Conservation (phyloP, 1,140 invertebrate genomes). For the Drosophila sp. region DNA sequence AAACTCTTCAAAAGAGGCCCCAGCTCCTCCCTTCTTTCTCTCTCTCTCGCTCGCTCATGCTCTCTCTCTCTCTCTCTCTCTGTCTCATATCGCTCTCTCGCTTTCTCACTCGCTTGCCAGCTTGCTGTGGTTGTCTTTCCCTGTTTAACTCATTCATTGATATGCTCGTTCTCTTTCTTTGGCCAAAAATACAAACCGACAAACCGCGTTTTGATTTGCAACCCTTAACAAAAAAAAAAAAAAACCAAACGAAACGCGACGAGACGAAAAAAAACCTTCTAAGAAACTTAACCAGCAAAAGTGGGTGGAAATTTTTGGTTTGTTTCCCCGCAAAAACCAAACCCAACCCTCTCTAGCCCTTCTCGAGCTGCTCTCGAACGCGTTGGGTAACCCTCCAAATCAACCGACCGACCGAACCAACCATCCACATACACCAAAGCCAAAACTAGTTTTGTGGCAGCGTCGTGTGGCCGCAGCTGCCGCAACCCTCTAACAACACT, state of each 20-base stretch:
- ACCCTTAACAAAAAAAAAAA: constrained; percentile 65
- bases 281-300: constrained; percentile 70
- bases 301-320: constrained; percentile 76
- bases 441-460: constrained; percentile 76
- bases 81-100: background rate
- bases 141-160: constrained; percentile 21
- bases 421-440: constrained; percentile 58
- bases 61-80: background rate
- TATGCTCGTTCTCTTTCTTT: constrained; percentile 37
- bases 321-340: constrained; percentile 16
- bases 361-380: background rate
- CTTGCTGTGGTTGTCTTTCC: constrained; percentile 14
- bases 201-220: constrained; percentile 82
- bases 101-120: constrained; percentile 18
- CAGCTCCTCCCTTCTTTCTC: background rate
- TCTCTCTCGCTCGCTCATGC: constrained; percentile 5
- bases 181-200: constrained; percentile 81
- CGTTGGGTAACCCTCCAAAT: constrained; percentile 15
- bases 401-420: background rate
- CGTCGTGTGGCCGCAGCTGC: constrained; percentile 57
- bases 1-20: constrained; percentile 56
- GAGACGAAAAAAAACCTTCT: constrained; percentile 48
- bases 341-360: background rate
- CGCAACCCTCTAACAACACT: constrained; percentile 40
- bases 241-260: constrained; percentile 45